Percentiles rank a stretch among this genome's conserved stretches.
phyloP scores from a whole-genome alignment of 2,113 vertebrate species.

The Scophthalmus maximus region DNA sequence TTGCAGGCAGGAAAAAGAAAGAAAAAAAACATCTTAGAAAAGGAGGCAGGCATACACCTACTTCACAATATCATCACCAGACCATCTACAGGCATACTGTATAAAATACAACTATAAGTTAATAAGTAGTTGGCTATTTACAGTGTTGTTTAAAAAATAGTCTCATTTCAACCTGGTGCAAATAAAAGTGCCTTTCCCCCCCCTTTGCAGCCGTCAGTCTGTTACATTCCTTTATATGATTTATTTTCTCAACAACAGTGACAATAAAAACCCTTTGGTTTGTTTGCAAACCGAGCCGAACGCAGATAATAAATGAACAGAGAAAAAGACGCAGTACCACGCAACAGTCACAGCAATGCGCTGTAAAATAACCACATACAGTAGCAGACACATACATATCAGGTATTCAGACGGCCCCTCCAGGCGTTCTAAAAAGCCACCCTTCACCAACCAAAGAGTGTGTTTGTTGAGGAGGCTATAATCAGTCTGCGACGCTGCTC shows the following conservation, averaged over 20 bases:
- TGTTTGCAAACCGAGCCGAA: slow-evolving; percentile 69
- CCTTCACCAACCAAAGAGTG: slow-evolving; percentile 49
- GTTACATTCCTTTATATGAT: slow-evolving; percentile 69
- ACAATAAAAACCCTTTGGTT: slow-evolving; percentile 82
- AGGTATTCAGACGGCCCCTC: slow-evolving; percentile 61
- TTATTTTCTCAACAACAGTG: slow-evolving; percentile 54
- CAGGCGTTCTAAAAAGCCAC: slow-evolving; percentile 65
- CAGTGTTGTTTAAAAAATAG: slow-evolving; percentile 75
- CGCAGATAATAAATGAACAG: slow-evolving; percentile 35
- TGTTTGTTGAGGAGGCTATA: slow-evolving; percentile 67
- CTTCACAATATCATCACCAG: slow-evolving; percentile 71
- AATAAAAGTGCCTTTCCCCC: slow-evolving; percentile 74
- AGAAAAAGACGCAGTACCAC: slow-evolving; percentile 59
- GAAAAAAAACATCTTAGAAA: slow-evolving; percentile 61
- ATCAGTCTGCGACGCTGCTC: slow-evolving; percentile 65
- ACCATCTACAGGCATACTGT: slow-evolving; percentile 78
- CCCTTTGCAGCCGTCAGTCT: slow-evolving; percentile 59
- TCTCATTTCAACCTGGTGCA: slow-evolving; percentile 72
- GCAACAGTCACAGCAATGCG: slow-evolving; percentile 63
- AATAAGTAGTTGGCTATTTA: slow-evolving; percentile 70
- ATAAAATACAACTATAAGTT: slow-evolving; percentile 78
- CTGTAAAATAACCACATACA: slow-evolving; percentile 68
- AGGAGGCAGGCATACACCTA: slow-evolving; percentile 76
- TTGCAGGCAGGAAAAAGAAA: slow-evolving; percentile 62
- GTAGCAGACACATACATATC: slow-evolving; percentile 63